A percentile compares a stretch with the other conserved stretches of the same genome.
phyloP scores from a whole-genome alignment of 37 sponge, comb jelly and placozoan species.

The Beroe ovata region DNA sequence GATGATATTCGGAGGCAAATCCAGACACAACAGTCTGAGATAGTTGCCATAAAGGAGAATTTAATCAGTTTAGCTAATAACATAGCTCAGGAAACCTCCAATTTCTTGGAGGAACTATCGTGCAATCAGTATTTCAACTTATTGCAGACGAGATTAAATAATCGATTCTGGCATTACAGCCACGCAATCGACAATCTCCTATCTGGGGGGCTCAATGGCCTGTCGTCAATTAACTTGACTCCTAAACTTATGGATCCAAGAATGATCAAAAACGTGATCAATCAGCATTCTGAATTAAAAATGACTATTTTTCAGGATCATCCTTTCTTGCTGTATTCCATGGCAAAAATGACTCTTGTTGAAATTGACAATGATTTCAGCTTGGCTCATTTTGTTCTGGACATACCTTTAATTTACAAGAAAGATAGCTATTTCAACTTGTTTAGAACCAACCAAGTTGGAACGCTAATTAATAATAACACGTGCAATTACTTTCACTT shows the following conservation, averaged over 20 bases:
- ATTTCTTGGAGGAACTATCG: neutral
- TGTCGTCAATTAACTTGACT: neutral
- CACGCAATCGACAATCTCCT: neutral
- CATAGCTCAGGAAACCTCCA: neutral
- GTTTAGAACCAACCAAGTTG: constrained; percentile 10
- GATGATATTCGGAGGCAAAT: neutral
- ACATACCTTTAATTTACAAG: neutral
- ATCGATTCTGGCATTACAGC: neutral
- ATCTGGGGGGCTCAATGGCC: neutral
- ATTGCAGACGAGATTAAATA: neutral
- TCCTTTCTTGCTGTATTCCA: constrained; percentile 5
- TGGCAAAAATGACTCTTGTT: neutral
- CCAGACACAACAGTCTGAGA: neutral
- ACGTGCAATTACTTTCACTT: neutral
- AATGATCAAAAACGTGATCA: neutral
- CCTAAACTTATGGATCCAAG: neutral
- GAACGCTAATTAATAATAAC: neutral
- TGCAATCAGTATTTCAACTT: constrained; percentile 2
- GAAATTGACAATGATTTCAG: constrained; percentile 2
- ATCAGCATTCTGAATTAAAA: constrained; percentile 8
- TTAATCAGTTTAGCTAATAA: constrained; percentile 1
- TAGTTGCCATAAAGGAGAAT: neutral
- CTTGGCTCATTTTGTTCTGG: constrained; percentile 16
- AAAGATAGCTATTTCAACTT: constrained; percentile 2
- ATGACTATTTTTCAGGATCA: constrained; percentile 3